These are phyloP conservation scores for Poeciliopsis infans DNA, from an alignment of 2,797 vertebrate genomes.

Conservation along the genomic window DNA sequence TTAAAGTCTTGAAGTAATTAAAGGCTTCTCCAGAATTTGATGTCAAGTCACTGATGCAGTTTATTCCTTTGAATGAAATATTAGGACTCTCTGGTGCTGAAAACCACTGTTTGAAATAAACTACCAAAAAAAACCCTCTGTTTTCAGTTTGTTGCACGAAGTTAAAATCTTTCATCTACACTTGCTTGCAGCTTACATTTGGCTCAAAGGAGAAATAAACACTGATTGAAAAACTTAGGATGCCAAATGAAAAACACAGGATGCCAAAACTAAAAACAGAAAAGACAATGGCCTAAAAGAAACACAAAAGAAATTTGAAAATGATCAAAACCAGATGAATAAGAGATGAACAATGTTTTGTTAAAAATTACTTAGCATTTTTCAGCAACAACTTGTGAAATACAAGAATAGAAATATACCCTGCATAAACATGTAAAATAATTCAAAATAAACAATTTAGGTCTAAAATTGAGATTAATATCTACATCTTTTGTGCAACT, in stretches of 20 bases:
- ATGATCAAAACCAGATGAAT: no score
- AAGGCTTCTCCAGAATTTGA: background rate
- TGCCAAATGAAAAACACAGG: no score
- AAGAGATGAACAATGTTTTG: no score
- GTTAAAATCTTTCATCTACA: background rate
- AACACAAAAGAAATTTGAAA: no score
- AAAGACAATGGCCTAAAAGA: no score
- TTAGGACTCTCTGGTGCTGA: background rate
- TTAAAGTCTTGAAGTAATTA: background rate
- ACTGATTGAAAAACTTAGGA: no score
- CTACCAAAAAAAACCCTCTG: background rate
- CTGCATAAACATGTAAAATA: background rate
- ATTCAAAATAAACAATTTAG: background rate
- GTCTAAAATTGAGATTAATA: background rate
- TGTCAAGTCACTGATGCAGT: background rate
- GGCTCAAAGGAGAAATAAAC: background rate
- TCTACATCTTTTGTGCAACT: background rate
- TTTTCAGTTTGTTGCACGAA: background rate
- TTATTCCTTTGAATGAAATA: background rate
- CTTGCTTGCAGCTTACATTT: background rate
- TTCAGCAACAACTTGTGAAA: background rate
- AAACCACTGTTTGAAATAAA: background rate
- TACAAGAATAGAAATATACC: background rate
- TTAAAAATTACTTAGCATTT: background rate
- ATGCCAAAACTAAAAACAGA: no score